Base-by-base conservation (phyloP, 2,113 vertebrate genomes). In the Rhizomys pruinosus region DNA sequence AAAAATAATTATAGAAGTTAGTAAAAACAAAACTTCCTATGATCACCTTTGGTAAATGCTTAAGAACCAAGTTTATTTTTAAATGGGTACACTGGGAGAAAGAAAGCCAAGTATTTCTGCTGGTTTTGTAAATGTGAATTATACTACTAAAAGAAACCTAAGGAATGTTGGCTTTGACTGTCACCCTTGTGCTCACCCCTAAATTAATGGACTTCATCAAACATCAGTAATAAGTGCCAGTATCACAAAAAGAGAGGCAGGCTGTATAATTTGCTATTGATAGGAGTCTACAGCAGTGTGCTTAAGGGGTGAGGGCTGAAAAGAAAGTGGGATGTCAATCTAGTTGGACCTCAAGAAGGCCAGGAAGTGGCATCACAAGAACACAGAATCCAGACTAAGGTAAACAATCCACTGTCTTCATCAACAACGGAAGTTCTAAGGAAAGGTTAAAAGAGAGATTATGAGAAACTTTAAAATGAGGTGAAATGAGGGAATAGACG, bases 401-500 rank as follows among this genome's bases (percentile, higher is more conserved):
- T 16, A 8, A 74, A 76, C 34, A 69, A 61, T 10, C 3, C 72
- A 63, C n/a, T 23, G 17, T 32, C 44, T 32, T 68, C 84, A 69
- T 32, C 87, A 77, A 39, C 23, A 64, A 17, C 1, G 34, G 22
- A 72, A 84, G 16, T 27, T 19, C 2, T 15, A 88, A 27, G 55
- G 64, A 68, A 68, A 20, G 0, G 5, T 47, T 71, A 39, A 27
- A 44, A 69, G 77, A 59, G 22, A 73, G 37, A 74, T 82, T 34
- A 72, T 63, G 42, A 61, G 39, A 68, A 79, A 63, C 4, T 19
- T 29, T 22, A 57, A 78, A 37, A 22, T 57, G 2, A 2, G 12
- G 22, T 10, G 7, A 0, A 55, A 5, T 19, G 1, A 1, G 25
- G 2, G 17, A 20, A n/a, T n/a, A n/a, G n/a, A 20, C 63, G 59